These are phyloP conservation scores for Tympanuchus pallidicinctus DNA, from an alignment of 2,113 vertebrate species.

Conservation along the genomic window DNA sequence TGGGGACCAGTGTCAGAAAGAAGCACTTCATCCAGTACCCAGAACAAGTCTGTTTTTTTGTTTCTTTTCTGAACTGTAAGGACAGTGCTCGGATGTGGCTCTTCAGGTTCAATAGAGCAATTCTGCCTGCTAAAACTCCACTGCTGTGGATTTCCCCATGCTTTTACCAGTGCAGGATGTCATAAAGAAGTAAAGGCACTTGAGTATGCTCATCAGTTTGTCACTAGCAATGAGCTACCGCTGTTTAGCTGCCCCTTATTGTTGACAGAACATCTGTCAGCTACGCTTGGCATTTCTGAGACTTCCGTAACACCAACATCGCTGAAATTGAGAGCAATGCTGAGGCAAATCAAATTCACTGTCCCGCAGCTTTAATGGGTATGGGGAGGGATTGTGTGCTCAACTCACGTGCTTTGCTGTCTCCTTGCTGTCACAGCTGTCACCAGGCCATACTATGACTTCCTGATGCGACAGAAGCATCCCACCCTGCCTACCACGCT, in stretches of 20 bases:
- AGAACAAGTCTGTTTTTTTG: not conserved
- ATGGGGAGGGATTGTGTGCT: fast-evolving
- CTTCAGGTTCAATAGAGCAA: not conserved
- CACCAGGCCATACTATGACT: constrained; percentile 90
- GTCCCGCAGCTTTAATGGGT: not conserved
- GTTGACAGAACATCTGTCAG: not conserved
- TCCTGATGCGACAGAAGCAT: constrained; percentile 91
- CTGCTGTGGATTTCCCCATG: not conserved
- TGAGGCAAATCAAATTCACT: not conserved
- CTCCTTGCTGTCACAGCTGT: constrained; percentile 72
- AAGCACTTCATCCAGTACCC: not conserved
- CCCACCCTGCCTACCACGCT: constrained; percentile 84
- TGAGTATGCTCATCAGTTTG: not conserved
- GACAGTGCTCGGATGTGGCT: not conserved
- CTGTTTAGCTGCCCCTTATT: fast-evolving
- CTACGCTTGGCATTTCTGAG: not conserved
- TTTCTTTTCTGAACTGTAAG: not conserved
- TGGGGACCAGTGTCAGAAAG: not conserved
- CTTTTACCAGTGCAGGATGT: not conserved
- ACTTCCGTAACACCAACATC: not conserved
- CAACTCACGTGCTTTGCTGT: not conserved
- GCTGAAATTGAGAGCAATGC: not conserved
- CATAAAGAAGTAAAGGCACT: not conserved
- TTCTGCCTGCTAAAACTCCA: not conserved
- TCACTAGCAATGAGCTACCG: not conserved